phyloP scores from a whole-genome alignment of 37 sponge, comb jelly and placozoan species.

The Beroe forskalii region DNA sequence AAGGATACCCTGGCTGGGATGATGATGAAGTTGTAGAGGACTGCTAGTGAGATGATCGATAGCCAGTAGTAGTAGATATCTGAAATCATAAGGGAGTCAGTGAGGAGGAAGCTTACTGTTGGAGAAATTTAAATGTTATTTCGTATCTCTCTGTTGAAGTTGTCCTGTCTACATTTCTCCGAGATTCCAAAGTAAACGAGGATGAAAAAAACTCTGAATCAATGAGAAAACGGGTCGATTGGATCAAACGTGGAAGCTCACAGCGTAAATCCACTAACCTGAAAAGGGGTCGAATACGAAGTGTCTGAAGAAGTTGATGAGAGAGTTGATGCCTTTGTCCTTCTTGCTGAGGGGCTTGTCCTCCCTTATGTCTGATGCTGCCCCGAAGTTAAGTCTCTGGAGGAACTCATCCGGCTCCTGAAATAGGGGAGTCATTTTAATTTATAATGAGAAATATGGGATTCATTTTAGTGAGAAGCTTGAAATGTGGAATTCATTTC shows the following conservation, averaged over 20 bases:
- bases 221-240: too few species aligned
- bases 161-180: too few species aligned
- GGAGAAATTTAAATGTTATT: too few species aligned
- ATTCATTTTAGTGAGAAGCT: too few species aligned
- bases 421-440: too few species aligned
- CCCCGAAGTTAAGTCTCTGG: constrained; percentile 49
- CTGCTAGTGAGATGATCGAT: constrained; percentile 62
- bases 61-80: constrained; percentile 60
- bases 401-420: constrained; percentile 66
- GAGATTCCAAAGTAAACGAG: too few species aligned
- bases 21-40: constrained; percentile 63
- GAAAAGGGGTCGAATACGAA: constrained; percentile 64
- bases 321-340: constrained; percentile 4
- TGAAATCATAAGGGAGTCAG: too few species aligned
- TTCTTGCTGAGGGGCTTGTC: constrained; percentile 46
- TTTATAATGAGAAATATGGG: not conserved
- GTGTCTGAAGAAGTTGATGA: constrained; percentile 55
- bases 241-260: too few species aligned
- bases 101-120: too few species aligned
- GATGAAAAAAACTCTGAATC: too few species aligned
- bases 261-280: constrained; percentile 5
- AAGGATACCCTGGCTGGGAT: constrained; percentile 36
- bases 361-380: constrained; percentile 36
- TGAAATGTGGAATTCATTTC: not conserved
- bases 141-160: too few species aligned